phyloP scores from a whole-genome alignment of 2,113 vertebrate genomes.

The Ciconia stormi region DNA sequence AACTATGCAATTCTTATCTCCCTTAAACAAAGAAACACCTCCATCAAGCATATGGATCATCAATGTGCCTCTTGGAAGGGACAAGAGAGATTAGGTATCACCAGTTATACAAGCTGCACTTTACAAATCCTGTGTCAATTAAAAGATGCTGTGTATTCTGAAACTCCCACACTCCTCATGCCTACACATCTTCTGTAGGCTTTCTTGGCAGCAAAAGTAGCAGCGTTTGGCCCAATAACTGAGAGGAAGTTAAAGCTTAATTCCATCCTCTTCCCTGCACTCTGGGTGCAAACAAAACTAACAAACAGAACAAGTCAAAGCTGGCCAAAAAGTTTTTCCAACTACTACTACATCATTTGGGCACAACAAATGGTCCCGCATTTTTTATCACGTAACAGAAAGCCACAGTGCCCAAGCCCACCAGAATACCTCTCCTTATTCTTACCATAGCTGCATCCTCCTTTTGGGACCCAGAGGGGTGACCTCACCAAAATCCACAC shows the following conservation, averaged over 20 bases:
- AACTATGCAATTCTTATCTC: background rate
- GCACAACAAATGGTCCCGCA: background rate
- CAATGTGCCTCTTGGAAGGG: conserved; percentile 38
- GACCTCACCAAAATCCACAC: background rate
- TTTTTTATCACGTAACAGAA: background rate
- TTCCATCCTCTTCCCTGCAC: conserved; percentile 45
- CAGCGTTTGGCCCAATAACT: conserved; percentile 57
- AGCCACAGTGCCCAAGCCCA: background rate
- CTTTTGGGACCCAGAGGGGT: background rate
- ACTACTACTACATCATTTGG: background rate
- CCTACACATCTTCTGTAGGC: conserved; percentile 56
- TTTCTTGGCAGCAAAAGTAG: conserved; percentile 48
- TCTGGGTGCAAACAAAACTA: conserved; percentile 48
- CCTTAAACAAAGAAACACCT: conserved; percentile 37
- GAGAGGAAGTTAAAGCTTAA: conserved; percentile 56
- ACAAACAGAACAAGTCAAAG: conserved; percentile 46
- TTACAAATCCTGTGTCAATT: conserved; percentile 58
- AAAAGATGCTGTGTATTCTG: conserved; percentile 57
- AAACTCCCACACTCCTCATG: conserved; percentile 52
- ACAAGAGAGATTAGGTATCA: conserved; percentile 36
- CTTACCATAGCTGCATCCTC: background rate
- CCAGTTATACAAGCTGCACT: conserved; percentile 52
- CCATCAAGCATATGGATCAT: conserved; percentile 46
- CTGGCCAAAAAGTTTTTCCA: conserved; percentile 46
- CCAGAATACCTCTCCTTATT: background rate